These are phyloP conservation scores for Atherinosoma microstoma DNA, from an alignment of 2,797 vertebrate genomes.

Conservation along the genomic window DNA sequence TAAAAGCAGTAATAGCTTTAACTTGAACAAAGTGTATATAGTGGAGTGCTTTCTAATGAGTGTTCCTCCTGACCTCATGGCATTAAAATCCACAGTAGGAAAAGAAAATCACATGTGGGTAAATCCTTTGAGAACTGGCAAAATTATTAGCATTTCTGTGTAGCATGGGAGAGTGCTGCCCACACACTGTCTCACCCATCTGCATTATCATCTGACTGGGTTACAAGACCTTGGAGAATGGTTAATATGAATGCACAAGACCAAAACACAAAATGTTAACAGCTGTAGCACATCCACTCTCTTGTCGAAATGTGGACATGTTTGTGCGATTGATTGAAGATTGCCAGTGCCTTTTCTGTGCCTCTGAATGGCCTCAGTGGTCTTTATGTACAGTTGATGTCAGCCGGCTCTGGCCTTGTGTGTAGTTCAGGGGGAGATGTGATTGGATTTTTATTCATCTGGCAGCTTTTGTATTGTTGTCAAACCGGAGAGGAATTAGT, in stretches of 20 bases:
- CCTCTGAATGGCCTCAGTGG: conserved; percentile 21
- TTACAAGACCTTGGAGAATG: conserved; percentile 20
- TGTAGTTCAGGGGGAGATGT: conserved; percentile 55
- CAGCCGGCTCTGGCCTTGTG: conserved; percentile 34
- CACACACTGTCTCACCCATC: conserved; percentile 48
- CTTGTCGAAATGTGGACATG: conserved; percentile 23
- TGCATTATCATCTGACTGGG: conserved; percentile 65
- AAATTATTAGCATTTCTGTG: conserved; percentile 73
- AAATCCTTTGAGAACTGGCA: conserved; percentile 70
- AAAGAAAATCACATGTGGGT: conserved; percentile 60
- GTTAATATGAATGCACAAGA: conserved; percentile 37
- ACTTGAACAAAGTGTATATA: conserved; percentile 49
- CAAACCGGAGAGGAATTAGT: conserved; percentile 58
- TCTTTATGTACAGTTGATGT: conserved; percentile 24
- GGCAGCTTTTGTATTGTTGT: conserved; percentile 65
- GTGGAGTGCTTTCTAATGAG: conserved; percentile 69
- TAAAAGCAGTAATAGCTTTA: conserved; percentile 71
- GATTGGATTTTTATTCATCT: conserved; percentile 74
- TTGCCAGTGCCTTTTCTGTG: conserved; percentile 25
- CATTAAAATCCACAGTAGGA: conserved; percentile 62
- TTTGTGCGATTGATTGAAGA: conserved; percentile 45
- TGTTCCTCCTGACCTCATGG: conserved; percentile 56
- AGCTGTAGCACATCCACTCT: conserved; percentile 15
- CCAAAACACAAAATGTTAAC: conserved; percentile 6
- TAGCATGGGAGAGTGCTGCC: conserved; percentile 60